Percentiles rank a stretch among this genome's conserved stretches.
Conservation (phyloP, 2,888 invertebrate species). For the Folsomia manolachei region DNA sequence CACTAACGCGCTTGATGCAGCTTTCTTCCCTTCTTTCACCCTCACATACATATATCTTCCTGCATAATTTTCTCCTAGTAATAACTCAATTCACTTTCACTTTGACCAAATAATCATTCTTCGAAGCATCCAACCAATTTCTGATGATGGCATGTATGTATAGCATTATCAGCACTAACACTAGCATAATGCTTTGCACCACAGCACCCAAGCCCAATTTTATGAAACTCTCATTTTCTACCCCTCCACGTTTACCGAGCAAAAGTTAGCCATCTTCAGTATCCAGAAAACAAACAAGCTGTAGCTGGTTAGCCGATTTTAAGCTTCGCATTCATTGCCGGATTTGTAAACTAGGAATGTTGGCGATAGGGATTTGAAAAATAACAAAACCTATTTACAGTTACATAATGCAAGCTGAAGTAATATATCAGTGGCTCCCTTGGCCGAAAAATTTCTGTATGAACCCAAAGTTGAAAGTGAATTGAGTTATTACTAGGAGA, state of each 20-base stretch:
- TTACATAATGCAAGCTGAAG: background rate
- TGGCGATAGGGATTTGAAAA: background rate
- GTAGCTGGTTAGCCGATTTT: too few species aligned
- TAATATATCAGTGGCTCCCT: background rate
- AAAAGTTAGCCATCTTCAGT: conserved; percentile 7
- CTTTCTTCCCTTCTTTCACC: background rate
- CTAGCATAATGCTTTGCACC: too few species aligned
- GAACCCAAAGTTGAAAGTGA: background rate
- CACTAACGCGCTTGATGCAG: background rate
- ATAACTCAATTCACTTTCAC: conserved; percentile 23
- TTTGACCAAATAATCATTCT: conserved; percentile 3
- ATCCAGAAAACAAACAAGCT: background rate
- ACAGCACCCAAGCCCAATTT: conserved; percentile 18
- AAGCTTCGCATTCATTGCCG: too few species aligned
- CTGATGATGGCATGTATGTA: background rate
- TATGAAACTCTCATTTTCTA: too few species aligned
- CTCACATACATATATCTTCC: too few species aligned
- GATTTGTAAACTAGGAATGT: too few species aligned
- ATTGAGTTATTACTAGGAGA: conserved; percentile 15
- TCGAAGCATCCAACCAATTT: conserved; percentile 2
- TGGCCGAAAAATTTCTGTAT: too few species aligned
- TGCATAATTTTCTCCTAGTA: conserved; percentile 14
- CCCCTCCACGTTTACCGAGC: background rate
- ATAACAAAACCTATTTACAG: background rate
- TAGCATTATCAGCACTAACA: background rate